Evolutionary conservation across 1,140 invertebrate species (phyloP).

Genomic region (Zaprionus tsacasi): DNA sequence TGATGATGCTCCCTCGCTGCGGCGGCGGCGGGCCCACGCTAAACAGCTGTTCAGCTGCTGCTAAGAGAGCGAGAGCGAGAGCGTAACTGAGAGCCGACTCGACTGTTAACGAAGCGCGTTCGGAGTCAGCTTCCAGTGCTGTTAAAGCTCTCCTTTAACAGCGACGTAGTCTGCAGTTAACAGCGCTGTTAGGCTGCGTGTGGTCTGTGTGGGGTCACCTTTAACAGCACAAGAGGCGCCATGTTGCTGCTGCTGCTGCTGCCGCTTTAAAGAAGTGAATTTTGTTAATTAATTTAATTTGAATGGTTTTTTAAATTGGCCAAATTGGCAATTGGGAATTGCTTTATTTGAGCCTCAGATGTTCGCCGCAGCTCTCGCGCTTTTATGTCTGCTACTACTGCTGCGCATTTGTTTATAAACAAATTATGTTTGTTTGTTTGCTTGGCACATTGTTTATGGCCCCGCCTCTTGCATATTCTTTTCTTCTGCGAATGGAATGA

Average conservation of each 20-base stretch:
- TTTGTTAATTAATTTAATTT: constrained; percentile 72
- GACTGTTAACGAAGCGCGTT: constrained; percentile 35
- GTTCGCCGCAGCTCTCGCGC: constrained; percentile 32
- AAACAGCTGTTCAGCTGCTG: constrained; percentile 51
- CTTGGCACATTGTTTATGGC: constrained; percentile 40
- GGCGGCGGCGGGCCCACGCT: constrained; percentile 50
- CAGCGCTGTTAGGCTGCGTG: constrained; percentile 15
- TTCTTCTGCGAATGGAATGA: constrained; percentile 40
- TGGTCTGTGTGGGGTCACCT: constrained; percentile 40
- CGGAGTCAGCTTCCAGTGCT: constrained; percentile 60
- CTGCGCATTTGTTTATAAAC: constrained; percentile 76
- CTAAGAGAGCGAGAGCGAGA: background rate
- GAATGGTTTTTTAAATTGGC: constrained; percentile 65
- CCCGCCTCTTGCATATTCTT: constrained; percentile 23
- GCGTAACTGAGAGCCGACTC: constrained; percentile 1
- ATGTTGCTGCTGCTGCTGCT: background rate
- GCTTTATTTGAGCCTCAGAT: constrained; percentile 36
- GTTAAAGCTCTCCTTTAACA: constrained; percentile 46
- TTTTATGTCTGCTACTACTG: constrained; percentile 71
- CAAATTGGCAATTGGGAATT: constrained; percentile 41
- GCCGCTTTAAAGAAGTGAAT: constrained; percentile 3
- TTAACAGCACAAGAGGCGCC: background rate
- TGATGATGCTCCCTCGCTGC: constrained; percentile 50
- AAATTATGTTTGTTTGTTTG: constrained; percentile 48
- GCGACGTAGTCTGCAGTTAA: constrained; percentile 23